These are phyloP conservation scores for Orthonevra nobilis DNA, from an alignment of 2,888 invertebrate genomes.

Conservation along the genomic window DNA sequence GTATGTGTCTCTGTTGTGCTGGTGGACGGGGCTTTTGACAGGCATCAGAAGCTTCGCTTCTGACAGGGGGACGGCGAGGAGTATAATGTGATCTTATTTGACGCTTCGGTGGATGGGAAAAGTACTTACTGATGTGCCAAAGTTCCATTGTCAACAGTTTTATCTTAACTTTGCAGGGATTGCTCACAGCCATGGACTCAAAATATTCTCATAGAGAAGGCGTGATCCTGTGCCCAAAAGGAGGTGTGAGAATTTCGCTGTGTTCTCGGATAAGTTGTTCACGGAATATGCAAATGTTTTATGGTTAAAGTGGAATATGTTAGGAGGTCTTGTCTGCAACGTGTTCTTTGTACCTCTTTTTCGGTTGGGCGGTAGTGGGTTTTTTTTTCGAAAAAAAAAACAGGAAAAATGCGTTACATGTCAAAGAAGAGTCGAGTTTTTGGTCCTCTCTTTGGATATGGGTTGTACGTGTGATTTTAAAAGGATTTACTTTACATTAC, in stretches of 20 bases:
- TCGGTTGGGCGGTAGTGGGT: too few species aligned
- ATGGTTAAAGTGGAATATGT: slow-evolving; percentile 44
- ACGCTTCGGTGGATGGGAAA: slow-evolving; percentile 69
- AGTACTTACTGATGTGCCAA: slow-evolving; percentile 54
- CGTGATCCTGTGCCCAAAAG: slow-evolving; percentile 17
- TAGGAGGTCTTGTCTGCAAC: slow-evolving; percentile 16
- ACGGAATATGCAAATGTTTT: slow-evolving; percentile 65
- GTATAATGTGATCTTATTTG: slow-evolving; percentile 68
- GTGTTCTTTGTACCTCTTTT: background rate
- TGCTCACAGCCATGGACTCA: slow-evolving; percentile 50
- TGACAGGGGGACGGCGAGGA: slow-evolving; percentile 50
- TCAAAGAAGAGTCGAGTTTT: slow-evolving; percentile 22
- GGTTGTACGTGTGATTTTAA: slow-evolving; percentile 28
- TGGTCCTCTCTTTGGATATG: slow-evolving; percentile 21
- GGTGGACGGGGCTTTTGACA: slow-evolving; percentile 55
- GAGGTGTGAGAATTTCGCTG: slow-evolving; percentile 27
- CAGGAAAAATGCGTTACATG: slow-evolving; percentile 55
- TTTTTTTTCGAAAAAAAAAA: slow-evolving; percentile 12
- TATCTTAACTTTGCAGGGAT: slow-evolving; percentile 70
- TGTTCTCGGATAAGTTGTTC: slow-evolving; percentile 24
- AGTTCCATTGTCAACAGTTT: slow-evolving; percentile 59
- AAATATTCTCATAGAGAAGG: slow-evolving; percentile 35
- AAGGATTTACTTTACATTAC: slow-evolving; percentile 31
- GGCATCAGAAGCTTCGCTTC: slow-evolving; percentile 48
- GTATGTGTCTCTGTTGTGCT: slow-evolving; percentile 11